Percentiles rank a stretch among this genome's conserved stretches.
These are phyloP conservation scores for Melanotaenia nigrans DNA, from an alignment of 2,797 vertebrate species.

Conservation along the genomic window DNA sequence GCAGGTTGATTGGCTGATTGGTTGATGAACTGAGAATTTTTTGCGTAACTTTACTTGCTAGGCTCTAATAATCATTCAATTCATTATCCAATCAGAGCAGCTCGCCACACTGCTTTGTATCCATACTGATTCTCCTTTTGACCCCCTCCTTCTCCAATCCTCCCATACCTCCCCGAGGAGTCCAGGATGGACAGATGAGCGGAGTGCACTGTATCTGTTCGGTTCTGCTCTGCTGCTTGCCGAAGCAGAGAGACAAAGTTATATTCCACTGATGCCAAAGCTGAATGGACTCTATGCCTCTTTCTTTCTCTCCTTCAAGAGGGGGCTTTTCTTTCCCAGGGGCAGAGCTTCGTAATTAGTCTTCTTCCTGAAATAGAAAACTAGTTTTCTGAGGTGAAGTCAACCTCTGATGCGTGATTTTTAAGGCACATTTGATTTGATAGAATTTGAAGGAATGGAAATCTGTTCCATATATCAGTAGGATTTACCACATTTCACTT, in stretches of 20 bases:
- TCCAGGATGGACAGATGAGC: constrained; percentile 77
- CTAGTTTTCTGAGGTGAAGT: constrained; percentile 76
- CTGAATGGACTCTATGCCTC: constrained; percentile 68
- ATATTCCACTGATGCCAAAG: constrained; percentile 63
- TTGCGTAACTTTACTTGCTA: constrained; percentile 59
- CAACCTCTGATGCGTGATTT: constrained; percentile 58
- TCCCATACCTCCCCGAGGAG: constrained; percentile 67
- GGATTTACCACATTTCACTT: not conserved
- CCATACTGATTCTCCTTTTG: constrained; percentile 59
- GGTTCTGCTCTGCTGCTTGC: constrained; percentile 75
- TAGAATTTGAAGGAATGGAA: constrained; percentile 23
- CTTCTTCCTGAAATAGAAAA: constrained; percentile 81
- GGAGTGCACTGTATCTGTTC: constrained; percentile 73
- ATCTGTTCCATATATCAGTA: constrained; percentile 30
- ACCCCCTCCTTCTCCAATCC: constrained; percentile 46
- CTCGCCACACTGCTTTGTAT: constrained; percentile 56
- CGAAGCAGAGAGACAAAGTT: constrained; percentile 73
- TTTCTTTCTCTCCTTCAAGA: constrained; percentile 64
- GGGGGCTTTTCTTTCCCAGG: constrained; percentile 72
- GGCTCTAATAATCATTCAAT: constrained; percentile 80
- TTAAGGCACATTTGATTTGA: constrained; percentile 48
- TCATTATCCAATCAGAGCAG: constrained; percentile 83
- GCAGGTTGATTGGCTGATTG: constrained; percentile 68
- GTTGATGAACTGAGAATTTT: constrained; percentile 57
- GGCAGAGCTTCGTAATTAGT: constrained; percentile 79